Evolutionary conservation across 2,797 vertebrate species (phyloP).

Genomic region (Carapus acus): DNA sequence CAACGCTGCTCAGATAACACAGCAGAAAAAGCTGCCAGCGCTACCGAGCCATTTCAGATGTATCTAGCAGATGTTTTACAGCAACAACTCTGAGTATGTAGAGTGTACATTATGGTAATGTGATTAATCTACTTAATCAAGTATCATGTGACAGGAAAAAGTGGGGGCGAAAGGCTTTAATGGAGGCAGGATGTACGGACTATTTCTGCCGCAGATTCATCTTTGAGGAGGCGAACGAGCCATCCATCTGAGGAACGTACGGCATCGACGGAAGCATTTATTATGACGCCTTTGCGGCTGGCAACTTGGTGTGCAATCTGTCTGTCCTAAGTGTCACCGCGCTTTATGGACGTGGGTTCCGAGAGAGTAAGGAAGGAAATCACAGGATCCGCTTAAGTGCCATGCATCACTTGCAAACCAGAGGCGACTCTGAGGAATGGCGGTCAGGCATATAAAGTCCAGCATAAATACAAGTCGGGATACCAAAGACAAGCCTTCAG

Average conservation of each 20-base stretch:
- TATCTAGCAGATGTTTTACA: slow-evolving; percentile 37
- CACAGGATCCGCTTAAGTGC: slow-evolving; percentile 27
- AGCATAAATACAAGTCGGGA: too few species aligned
- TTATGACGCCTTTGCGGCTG: slow-evolving; percentile 41
- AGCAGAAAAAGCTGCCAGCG: slow-evolving; percentile 10
- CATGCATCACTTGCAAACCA: too few species aligned
- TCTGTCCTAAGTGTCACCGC: slow-evolving; percentile 51
- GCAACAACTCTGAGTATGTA: slow-evolving; percentile 32
- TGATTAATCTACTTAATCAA: slow-evolving; percentile 35
- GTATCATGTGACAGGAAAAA: too few species aligned
- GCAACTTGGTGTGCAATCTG: slow-evolving; percentile 57
- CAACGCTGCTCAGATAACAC: neutral
- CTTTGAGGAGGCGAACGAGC: slow-evolving; percentile 42
- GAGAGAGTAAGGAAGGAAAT: slow-evolving; percentile 47
- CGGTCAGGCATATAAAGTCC: too few species aligned
- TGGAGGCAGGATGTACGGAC: slow-evolving; percentile 38
- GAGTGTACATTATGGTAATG: slow-evolving; percentile 37
- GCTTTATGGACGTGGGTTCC: slow-evolving; percentile 53
- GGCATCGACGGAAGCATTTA: slow-evolving; percentile 56
- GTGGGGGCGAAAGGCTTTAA: slow-evolving; percentile 31
- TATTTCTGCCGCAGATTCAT: slow-evolving; percentile 48
- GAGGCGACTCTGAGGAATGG: too few species aligned
- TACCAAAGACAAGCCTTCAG: slow-evolving; percentile 23
- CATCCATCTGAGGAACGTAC: slow-evolving; percentile 46
- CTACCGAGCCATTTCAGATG: slow-evolving; percentile 24